Percentiles rank a stretch among this genome's conserved stretches.
Conservation (phyloP, 2,797 vertebrate genomes). For the Enteromius fasciolatus region DNA sequence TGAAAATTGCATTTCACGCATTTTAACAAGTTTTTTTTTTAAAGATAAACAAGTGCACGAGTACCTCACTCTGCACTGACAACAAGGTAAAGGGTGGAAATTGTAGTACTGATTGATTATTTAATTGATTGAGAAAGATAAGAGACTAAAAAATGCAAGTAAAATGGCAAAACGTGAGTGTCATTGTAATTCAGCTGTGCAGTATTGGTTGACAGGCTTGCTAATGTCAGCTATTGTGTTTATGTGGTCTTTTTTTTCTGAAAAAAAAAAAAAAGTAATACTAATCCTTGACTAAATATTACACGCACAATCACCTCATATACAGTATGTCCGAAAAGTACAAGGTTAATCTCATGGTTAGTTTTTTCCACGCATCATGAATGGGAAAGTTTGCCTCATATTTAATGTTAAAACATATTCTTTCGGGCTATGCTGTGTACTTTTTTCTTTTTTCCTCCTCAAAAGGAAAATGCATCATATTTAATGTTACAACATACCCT, state of each 20-base stretch:
- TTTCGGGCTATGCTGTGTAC: not conserved
- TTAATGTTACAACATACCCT: constrained; percentile 33
- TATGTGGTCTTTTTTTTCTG: too few relatives aligned
- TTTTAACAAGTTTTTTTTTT: not conserved
- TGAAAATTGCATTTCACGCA: not conserved
- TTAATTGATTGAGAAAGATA: not conserved
- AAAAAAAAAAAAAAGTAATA: too few relatives aligned
- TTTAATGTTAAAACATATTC: constrained; percentile 18
- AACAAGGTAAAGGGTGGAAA: too few relatives aligned
- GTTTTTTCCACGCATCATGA: not conserved
- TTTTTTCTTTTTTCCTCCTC: not conserved
- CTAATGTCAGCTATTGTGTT: not conserved
- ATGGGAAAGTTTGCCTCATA: constrained; percentile 6
- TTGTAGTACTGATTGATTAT: not conserved
- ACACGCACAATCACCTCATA: not conserved
- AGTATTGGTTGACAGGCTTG: not conserved
- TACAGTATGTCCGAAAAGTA: not conserved
- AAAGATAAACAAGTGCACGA: not conserved
- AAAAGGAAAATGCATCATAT: constrained; percentile 20
- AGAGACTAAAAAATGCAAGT: not conserved
- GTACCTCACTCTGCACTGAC: too few relatives aligned
- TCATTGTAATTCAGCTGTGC: not conserved
- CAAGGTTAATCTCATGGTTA: not conserved
- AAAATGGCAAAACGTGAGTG: not conserved
- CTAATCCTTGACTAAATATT: too few relatives aligned